Percentiles rank a stretch among this genome's conserved stretches.
These are phyloP conservation scores for Heteropelma amictum DNA, from an alignment of 2,888 invertebrate genomes.

Conservation along the genomic window DNA sequence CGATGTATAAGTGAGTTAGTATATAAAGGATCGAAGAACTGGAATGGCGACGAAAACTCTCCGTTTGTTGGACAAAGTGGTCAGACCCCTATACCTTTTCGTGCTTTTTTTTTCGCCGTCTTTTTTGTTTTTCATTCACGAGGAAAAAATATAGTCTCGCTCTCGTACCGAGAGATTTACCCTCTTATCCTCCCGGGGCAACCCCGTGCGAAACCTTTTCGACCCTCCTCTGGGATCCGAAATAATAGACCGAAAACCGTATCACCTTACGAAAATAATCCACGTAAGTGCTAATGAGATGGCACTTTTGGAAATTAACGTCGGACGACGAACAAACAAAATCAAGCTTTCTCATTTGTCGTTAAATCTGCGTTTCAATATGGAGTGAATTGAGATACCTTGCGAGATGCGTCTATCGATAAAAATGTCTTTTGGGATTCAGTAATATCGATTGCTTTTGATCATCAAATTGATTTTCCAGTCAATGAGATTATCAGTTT, in stretches of 20 bases:
- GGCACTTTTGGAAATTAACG: background rate
- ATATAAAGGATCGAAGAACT: constrained; percentile 17
- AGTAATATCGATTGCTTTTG: too few species aligned
- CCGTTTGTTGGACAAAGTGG: constrained; percentile 71
- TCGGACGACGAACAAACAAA: too few species aligned
- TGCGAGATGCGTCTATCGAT: too few species aligned
- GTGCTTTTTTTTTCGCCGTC: too few species aligned
- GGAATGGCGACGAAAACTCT: constrained; percentile 69
- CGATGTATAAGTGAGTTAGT: background rate
- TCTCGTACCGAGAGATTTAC: background rate
- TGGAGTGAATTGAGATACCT: too few species aligned
- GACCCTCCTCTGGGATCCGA: constrained; percentile 9
- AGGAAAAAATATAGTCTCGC: constrained; percentile 27
- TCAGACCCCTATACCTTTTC: constrained; percentile 20
- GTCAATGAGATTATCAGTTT: too few species aligned
- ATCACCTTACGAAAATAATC: background rate
- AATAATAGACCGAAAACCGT: constrained; percentile 14
- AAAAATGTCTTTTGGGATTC: too few species aligned
- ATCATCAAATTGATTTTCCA: too few species aligned
- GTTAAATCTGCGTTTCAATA: too few species aligned
- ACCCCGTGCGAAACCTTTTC: constrained; percentile 12
- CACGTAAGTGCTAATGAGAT: background rate
- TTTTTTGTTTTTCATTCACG: constrained; percentile 35
- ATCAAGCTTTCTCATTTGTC: too few species aligned
- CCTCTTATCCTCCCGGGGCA: constrained; percentile 32